phyloP scores from a whole-genome alignment of 2,797 vertebrate species.

The Acrossocheilus fasciatus region DNA sequence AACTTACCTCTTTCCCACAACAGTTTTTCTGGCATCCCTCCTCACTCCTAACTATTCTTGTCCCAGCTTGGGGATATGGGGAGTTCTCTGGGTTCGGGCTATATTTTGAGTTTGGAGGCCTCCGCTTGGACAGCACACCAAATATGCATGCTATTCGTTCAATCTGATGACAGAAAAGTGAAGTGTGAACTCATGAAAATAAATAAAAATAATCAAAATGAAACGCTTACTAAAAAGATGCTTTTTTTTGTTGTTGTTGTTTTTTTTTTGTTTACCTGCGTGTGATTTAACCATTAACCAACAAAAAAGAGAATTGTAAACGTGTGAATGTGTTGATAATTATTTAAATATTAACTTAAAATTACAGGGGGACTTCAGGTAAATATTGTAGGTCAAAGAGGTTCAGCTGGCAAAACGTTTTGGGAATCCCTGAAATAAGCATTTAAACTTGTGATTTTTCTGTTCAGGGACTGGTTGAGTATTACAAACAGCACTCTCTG shows the following conservation, averaged over 20 bases:
- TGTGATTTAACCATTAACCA: not conserved
- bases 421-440: not conserved
- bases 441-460: slow-evolving; percentile 33
- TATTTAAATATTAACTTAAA: not conserved
- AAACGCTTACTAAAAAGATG: not conserved
- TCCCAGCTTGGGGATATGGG: not conserved
- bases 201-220: not conserved
- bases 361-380: not conserved
- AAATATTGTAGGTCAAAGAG: not conserved
- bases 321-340: not conserved
- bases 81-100: not conserved
- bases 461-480: slow-evolving; percentile 90
- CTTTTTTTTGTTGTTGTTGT: not conserved
- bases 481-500: slow-evolving; percentile 94
- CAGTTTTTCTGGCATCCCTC: not conserved
- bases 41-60: not conserved
- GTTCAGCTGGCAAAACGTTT: not conserved
- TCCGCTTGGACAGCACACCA: no score
- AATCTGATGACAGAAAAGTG: no score
- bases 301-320: not conserved
- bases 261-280: not conserved
- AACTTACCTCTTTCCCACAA: not conserved
- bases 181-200: not conserved
- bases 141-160: no score
- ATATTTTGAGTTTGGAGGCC: no score